A percentile compares a stretch with the other conserved stretches of the same genome.
These are phyloP conservation scores for Dinothrombium tinctorium DNA, from an alignment of 1,140 invertebrate genomes.

Conservation along the genomic window DNA sequence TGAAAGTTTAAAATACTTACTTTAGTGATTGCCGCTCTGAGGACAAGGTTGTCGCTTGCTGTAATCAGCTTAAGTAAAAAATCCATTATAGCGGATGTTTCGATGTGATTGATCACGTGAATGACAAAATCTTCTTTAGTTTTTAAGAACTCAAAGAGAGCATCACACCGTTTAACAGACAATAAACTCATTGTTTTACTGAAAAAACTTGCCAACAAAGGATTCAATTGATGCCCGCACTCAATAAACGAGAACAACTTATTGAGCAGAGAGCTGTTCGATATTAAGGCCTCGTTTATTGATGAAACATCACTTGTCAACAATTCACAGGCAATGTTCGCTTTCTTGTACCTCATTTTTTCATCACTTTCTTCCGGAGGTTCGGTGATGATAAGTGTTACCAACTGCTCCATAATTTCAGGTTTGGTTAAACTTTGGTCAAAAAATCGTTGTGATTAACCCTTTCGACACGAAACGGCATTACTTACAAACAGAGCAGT, in stretches of 20 bases:
- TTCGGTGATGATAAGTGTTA: conserved; percentile 61
- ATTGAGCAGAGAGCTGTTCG: conserved; percentile 44
- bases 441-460: conserved; percentile 13
- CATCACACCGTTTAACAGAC: conserved; percentile 46
- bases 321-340: conserved; percentile 79
- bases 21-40: neutral
- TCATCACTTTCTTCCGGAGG: conserved; percentile 45
- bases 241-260: conserved; percentile 41
- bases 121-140: conserved; percentile 58
- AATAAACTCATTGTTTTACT: conserved; percentile 72
- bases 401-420: conserved; percentile 57
- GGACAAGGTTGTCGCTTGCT: conserved; percentile 22
- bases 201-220: conserved; percentile 80
- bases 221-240: conserved; percentile 61
- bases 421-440: conserved; percentile 53
- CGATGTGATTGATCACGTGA: conserved; percentile 58
- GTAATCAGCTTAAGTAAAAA: conserved; percentile 64
- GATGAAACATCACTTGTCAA: conserved; percentile 62
- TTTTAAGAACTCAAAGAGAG: conserved; percentile 57
- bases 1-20: neutral
- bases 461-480: neutral
- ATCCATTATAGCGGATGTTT: conserved; percentile 86
- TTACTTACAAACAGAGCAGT: conserved; percentile 69
- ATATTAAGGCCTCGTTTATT: conserved; percentile 59
- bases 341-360: conserved; percentile 46